Conservation (phyloP, 2,113 vertebrate genomes). For the Perccottus glenii region DNA sequence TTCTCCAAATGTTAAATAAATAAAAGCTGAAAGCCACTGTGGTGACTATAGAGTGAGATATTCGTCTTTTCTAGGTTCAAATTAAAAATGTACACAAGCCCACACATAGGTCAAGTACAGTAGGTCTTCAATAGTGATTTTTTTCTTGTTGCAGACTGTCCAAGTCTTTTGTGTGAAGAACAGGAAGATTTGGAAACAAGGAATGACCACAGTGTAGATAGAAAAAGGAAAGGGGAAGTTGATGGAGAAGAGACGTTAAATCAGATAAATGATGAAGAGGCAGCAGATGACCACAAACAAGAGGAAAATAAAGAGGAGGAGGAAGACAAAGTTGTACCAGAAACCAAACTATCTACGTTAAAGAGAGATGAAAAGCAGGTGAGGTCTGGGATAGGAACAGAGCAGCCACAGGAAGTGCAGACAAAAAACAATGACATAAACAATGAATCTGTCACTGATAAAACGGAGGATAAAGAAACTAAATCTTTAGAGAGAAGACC, state of each 20-base stretch:
- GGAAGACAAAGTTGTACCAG: constrained; percentile 15
- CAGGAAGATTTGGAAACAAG: constrained; percentile 57
- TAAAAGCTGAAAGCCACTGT: too few relatives aligned
- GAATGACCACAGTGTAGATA: constrained; percentile 40
- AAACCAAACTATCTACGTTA: constrained; percentile 10
- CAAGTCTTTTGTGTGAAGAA: constrained; percentile 78
- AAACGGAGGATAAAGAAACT: constrained; percentile 24
- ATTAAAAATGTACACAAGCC: neutral
- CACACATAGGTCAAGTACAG: neutral
- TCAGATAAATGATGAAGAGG: constrained; percentile 48
- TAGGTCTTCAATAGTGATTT: constrained; percentile 8
- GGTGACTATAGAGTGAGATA: too few relatives aligned
- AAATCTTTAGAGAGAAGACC: constrained; percentile 34
- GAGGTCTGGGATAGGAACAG: constrained; percentile 27
- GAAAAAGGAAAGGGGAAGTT: constrained; percentile 16
- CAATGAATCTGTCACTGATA: constrained; percentile 15
- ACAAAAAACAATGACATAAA: constrained; percentile 24
- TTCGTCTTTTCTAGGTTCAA: too few relatives aligned
- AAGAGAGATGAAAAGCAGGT: constrained; percentile 45
- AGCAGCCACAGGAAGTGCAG: constrained; percentile 45
- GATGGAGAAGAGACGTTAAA: constrained; percentile 49
- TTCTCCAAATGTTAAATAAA: too few relatives aligned
- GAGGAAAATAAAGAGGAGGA: constrained; percentile 28
- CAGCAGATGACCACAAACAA: constrained; percentile 14
- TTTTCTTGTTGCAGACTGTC: constrained; percentile 65